Base-by-base conservation (phyloP, 23 tunicate species). In the Corella eumyota region DNA sequence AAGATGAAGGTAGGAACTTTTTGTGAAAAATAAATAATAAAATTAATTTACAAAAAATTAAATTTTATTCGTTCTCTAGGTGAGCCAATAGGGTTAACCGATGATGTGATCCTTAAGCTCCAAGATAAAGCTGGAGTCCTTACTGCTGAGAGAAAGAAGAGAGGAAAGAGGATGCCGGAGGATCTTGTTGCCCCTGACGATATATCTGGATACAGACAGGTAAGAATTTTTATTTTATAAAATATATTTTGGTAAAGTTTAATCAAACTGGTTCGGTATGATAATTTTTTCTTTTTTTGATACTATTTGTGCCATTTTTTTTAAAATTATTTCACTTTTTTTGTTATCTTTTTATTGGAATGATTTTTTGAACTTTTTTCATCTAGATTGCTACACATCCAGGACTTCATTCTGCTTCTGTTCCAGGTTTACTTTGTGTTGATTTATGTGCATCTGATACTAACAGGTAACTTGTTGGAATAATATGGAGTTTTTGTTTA, bases 331-430 rank as follows among this genome's bases (percentile, higher is more conserved):
- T n/a, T n/a, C n/a, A n/a, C n/a, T n/a, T n/a, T n/a, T n/a, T n/a
- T n/a, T n/a, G n/a, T n/a, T n/a, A n/a, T n/a, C n/a, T n/a, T n/a
- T n/a, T n/a, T n/a, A n/a, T n/a, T n/a, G n/a, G n/a, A n/a, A n/a
- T 26, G 24, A 2, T 48, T 2, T 48, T 21, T 4, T 2, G 2
- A 2, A 26, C 26, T 56, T 1, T 60, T 45, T 38, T 2, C 2
- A 2, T 50, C 34, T 24, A 75, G 81, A 47, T 84, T 65, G 94
- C 78, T 2, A 68, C 80, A 19, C 86, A 86, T 44, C 85, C 93
- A 50, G 99, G 93, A n/a, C 71, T 92, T 36, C 99, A 92, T 54
- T 92, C 99, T 48, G 99, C 99, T 44, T 92, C 99, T 11, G 65
- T 74, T 66, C 99, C 99, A 54, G 99, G 99, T 2, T 71, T 86